Evolutionary conservation across 2,888 invertebrate genomes (phyloP).

Genomic region (Thecocarcelia acutangulata): DNA sequence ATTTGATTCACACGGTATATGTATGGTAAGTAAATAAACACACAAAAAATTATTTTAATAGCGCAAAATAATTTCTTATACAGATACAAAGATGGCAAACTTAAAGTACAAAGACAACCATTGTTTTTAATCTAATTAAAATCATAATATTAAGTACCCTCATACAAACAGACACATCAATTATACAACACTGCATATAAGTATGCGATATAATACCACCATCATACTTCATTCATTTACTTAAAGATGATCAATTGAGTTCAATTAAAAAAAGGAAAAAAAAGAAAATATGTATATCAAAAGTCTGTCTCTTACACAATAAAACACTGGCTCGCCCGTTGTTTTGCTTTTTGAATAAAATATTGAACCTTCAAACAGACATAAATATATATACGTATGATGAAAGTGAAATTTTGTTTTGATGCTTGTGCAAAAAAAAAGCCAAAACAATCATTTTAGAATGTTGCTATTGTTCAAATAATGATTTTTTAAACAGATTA

Average conservation of each 20-base stretch:
- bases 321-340: not conserved
- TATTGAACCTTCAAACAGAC: conserved; percentile 32
- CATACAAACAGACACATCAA: not conserved
- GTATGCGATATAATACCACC: not conserved
- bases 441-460: too few species aligned
- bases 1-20: conserved; percentile 97
- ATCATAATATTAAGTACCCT: conserved; percentile 4
- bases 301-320: conserved; percentile 7
- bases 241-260: conserved; percentile 69
- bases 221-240: conserved; percentile 30
- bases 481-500: too few species aligned
- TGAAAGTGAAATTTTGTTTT: conserved; percentile 44
- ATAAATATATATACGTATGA: too few species aligned
- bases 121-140: conserved; percentile 43
- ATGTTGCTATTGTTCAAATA: too few species aligned
- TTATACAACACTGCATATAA: not conserved
- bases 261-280: conserved; percentile 66
- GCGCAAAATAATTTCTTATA: not conserved
- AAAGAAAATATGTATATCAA: conserved; percentile 35
- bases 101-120: conserved; percentile 27
- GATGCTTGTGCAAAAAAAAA: not conserved
- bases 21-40: conserved; percentile 87
- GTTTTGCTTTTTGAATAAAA: conserved; percentile 21
- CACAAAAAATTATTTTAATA: not conserved
- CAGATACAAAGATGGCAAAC: not conserved